phyloP scores from a whole-genome alignment of 2,888 invertebrate species.

The Sphaerophoria taeniata region DNA sequence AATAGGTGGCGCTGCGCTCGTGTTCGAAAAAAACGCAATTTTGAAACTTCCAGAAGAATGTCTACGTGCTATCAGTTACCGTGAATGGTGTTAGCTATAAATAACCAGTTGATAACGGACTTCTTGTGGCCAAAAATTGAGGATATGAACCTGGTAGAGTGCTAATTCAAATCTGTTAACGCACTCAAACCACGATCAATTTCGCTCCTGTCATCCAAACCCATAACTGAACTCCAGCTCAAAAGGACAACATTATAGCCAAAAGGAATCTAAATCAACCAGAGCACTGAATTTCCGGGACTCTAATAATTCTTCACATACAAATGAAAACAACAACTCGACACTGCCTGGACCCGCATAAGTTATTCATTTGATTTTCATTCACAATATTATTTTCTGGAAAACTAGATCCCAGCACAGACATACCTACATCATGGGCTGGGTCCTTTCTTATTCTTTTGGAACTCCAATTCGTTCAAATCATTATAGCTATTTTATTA shows the following conservation, averaged over 20 bases:
- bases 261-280: constrained; percentile 67
- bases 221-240: neutral
- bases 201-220: constrained; percentile 7
- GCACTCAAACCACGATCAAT: neutral
- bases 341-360: constrained; percentile 21
- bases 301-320: neutral
- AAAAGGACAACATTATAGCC: constrained; percentile 57
- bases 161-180: too few relatives aligned
- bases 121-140: too few relatives aligned
- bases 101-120: too few relatives aligned
- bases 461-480: constrained; percentile 1
- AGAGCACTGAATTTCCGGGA: constrained; percentile 44
- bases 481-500: neutral
- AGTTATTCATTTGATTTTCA: constrained; percentile 64
- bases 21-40: too few relatives aligned
- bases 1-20: too few relatives aligned
- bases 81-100: too few relatives aligned
- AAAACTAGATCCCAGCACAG: constrained; percentile 28
- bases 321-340: constrained; percentile 3
- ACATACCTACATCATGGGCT: constrained; percentile 11
- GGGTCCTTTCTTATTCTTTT: constrained; percentile 46
- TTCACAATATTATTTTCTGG: constrained; percentile 45
- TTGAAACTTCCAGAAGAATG: too few relatives aligned
- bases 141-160: too few relatives aligned
- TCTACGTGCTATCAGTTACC: too few relatives aligned